These are phyloP conservation scores for Venustaconcha ellipsiformis DNA, from an alignment of 1,140 invertebrate genomes.

Conservation along the genomic window DNA sequence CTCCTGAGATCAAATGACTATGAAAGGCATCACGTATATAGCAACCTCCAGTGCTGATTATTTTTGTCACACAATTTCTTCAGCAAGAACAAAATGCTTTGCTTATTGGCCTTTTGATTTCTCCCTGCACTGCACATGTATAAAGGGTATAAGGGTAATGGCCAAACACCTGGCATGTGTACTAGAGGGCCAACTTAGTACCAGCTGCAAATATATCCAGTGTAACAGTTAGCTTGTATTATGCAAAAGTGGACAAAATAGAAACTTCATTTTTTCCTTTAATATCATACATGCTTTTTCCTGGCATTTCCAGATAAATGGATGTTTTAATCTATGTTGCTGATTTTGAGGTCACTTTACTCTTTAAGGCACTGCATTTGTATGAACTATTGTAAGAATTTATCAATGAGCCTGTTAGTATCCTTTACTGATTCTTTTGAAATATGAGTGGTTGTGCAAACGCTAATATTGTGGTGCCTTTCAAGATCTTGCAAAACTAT, in stretches of 20 bases:
- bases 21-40: conserved; percentile 9
- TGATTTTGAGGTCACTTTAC: conserved; percentile 1
- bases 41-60: background rate
- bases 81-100: conserved; percentile 12
- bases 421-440: background rate
- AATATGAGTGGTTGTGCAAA: conserved; percentile 7
- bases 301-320: conserved; percentile 21
- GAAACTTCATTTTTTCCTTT: conserved; percentile 2
- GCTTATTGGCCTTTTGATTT: conserved; percentile 20
- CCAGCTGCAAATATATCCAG: conserved; percentile 16
- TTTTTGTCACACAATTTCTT: conserved; percentile 10
- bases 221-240: conserved; percentile 21
- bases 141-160: conserved; percentile 12
- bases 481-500: conserved; percentile 1
- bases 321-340: conserved; percentile 25
- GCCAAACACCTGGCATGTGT: conserved; percentile 8
- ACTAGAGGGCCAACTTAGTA: conserved; percentile 19
- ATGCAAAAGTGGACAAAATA: conserved; percentile 6
- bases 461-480: background rate
- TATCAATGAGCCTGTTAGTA: background rate
- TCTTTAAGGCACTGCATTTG: background rate
- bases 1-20: background rate
- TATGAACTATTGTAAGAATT: conserved; percentile 10
- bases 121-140: conserved; percentile 12
- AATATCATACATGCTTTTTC: background rate